phyloP scores from a whole-genome alignment of 2,113 vertebrate genomes.

The Pandion haliaetus region DNA sequence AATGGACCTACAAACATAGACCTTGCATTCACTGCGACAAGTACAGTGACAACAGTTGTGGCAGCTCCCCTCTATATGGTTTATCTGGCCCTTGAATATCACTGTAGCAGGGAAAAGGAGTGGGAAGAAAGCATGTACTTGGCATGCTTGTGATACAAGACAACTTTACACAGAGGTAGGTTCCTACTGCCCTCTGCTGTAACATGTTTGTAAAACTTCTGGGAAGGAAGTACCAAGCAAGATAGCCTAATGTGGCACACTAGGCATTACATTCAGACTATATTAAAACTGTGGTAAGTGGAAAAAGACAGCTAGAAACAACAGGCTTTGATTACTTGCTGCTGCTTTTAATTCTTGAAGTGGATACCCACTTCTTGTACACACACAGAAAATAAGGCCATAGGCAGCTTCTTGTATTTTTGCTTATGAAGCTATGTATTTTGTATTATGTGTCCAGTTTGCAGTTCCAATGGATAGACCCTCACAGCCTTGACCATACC shows the following conservation, averaged over 20 bases:
- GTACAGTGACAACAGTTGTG: neutral
- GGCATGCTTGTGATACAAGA: neutral
- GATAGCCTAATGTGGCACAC: neutral
- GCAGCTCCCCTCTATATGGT: neutral
- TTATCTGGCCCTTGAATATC: neutral
- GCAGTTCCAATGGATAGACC: neutral
- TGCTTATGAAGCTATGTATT: neutral
- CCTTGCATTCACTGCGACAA: neutral
- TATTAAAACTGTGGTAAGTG: neutral
- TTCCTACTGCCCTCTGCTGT: slow-evolving; percentile 59
- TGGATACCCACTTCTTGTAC: neutral
- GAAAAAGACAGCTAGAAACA: neutral
- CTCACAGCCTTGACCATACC: neutral
- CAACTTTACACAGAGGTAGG: neutral
- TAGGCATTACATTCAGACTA: neutral
- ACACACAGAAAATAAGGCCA: neutral
- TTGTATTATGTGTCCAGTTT: neutral
- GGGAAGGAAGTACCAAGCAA: neutral
- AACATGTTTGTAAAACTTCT: neutral
- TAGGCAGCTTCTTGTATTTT: neutral
- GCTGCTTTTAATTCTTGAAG: neutral
- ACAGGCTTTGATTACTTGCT: neutral
- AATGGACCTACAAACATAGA: neutral
- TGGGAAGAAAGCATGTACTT: neutral
- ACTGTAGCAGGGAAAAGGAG: neutral